phyloP scores from a whole-genome alignment of 2,797 vertebrate genomes.

The Tauraco hartlaubi region DNA sequence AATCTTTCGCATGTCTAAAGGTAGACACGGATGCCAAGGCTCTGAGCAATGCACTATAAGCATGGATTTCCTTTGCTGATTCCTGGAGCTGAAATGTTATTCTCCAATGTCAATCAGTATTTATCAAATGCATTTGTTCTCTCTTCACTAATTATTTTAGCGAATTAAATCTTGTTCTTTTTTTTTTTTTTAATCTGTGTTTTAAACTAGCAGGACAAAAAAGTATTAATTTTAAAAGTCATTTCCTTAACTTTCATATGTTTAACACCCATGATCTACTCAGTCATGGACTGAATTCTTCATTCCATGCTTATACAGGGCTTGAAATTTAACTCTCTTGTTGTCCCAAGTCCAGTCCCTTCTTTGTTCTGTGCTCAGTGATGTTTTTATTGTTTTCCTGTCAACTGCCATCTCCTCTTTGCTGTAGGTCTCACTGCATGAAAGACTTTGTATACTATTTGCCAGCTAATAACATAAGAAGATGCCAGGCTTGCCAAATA shows the following conservation, averaged over 20 bases:
- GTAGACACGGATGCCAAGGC: not conserved
- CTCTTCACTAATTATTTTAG: not conserved
- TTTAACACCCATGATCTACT: not conserved
- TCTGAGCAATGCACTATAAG: not conserved
- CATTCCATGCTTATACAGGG: not conserved
- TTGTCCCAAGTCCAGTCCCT: not conserved
- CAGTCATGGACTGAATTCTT: not conserved
- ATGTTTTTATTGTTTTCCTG: conserved; percentile 25
- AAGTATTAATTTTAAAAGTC: not conserved
- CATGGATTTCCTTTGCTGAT: not conserved
- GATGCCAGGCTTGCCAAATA: not conserved
- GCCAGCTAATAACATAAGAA: conserved; percentile 3
- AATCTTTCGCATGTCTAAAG: not conserved
- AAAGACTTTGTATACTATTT: conserved; percentile 3
- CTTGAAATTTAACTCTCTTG: not conserved
- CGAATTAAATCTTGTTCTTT: not conserved
- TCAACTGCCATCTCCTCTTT: not conserved
- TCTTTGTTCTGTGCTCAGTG: not conserved
- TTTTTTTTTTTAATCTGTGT: not conserved
- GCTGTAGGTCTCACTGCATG: not conserved
- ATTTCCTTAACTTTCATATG: not conserved
- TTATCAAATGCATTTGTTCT: not conserved
- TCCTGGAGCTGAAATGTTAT: not conserved
- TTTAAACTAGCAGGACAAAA: not conserved
- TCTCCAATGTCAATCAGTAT: not conserved